Conservation (phyloP, 2,797 vertebrate genomes). For the Meda fulgida region DNA sequence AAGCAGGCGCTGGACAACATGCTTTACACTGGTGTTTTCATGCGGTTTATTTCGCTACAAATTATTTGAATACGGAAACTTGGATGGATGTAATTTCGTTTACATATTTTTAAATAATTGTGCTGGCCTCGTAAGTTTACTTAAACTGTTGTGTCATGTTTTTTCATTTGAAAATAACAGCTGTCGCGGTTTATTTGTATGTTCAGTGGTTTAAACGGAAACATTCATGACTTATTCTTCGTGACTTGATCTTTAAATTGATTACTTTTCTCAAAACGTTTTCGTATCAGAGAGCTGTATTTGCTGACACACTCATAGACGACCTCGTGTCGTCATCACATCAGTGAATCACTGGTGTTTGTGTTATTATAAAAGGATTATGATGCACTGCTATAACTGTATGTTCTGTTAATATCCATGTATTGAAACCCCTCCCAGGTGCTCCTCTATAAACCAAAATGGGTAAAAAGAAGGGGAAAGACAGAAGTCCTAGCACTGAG, state of each 20-base stretch:
- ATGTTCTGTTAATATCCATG: background rate
- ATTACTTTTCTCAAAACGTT: background rate
- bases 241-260: background rate
- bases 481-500: constrained; percentile 15
- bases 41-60: background rate
- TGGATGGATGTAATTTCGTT: background rate
- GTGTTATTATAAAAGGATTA: background rate
- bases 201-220: background rate
- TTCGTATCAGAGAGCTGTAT: background rate
- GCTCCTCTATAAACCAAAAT: background rate
- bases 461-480: constrained; percentile 39
- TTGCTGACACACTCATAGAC: background rate
- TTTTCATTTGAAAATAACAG: background rate
- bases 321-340: background rate
- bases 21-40: background rate
- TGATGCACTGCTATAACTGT: background rate
- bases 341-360: background rate
- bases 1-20: background rate
- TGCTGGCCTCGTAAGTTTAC: background rate
- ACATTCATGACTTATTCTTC: background rate
- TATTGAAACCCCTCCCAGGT: background rate
- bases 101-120: background rate
- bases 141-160: background rate
- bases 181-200: background rate
- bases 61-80: background rate